Evolutionary conservation across 2,888 invertebrate species (phyloP).

Genomic region (Iselma pallidipennis): DNA sequence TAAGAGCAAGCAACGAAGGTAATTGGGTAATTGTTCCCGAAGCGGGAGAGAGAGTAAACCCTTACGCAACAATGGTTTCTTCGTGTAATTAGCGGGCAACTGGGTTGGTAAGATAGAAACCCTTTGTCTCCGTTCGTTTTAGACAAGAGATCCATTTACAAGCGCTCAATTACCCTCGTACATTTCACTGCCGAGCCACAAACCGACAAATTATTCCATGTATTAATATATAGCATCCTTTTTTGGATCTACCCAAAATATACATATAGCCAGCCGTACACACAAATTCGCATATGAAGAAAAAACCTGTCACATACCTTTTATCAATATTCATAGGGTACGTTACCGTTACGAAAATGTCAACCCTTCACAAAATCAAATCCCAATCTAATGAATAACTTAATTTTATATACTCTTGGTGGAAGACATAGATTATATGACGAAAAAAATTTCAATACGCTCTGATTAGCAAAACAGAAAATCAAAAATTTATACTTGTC

Average conservation of each 20-base stretch:
- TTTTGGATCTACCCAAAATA: neutral
- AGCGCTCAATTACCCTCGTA: slow-evolving; percentile 39
- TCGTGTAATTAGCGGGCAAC: slow-evolving; percentile 50
- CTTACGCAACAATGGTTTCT: slow-evolving; percentile 49
- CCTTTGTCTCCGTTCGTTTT: slow-evolving; percentile 25
- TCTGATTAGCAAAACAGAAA: too few species aligned
- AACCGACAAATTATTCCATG: neutral
- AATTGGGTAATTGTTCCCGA: slow-evolving; percentile 50
- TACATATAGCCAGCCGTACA: too few species aligned
- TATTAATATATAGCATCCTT: neutral
- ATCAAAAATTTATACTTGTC: too few species aligned
- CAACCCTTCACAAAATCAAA: neutral
- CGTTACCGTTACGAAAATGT: neutral
- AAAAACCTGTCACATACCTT: neutral
- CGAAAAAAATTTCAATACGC: too few species aligned
- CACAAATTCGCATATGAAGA: neutral
- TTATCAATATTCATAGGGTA: neutral
- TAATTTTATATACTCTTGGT: too few species aligned
- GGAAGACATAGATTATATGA: too few species aligned
- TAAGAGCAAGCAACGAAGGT: slow-evolving; percentile 34
- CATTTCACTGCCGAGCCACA: slow-evolving; percentile 16
- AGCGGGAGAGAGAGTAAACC: slow-evolving; percentile 42
- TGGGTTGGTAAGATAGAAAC: slow-evolving; percentile 44
- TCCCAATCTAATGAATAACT: neutral
- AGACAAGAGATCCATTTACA: slow-evolving; percentile 38